Evolutionary conservation across 53 echinoderm and acorn worm species (phyloP).

Genomic region (Antedon mediterranea): DNA sequence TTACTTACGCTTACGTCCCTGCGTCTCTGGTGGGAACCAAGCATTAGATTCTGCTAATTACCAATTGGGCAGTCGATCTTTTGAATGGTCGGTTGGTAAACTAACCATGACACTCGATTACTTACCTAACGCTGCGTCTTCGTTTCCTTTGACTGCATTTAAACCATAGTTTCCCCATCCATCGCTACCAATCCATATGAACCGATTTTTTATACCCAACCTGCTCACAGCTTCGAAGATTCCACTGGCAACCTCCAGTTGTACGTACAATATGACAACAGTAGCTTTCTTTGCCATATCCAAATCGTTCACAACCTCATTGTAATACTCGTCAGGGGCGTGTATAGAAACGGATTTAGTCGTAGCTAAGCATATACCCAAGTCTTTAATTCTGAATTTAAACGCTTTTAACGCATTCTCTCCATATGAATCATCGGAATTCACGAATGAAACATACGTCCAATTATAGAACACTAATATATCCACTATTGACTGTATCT

Average conservation of each 20-base stretch:
- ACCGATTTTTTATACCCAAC: slow-evolving; percentile 30
- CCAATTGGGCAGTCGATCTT: too few relatives aligned
- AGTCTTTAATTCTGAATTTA: slow-evolving; percentile 13
- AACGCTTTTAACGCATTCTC: slow-evolving; percentile 73
- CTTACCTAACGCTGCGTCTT: slow-evolving; percentile 82
- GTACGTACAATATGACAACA: slow-evolving; percentile 80
- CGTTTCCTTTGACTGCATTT: slow-evolving; percentile 33
- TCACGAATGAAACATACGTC: slow-evolving; percentile 80
- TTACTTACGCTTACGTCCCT: too few relatives aligned
- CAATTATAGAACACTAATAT: slow-evolving; percentile 55
- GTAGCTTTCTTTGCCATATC: slow-evolving; percentile 33
- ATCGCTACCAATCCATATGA: slow-evolving; percentile 95
- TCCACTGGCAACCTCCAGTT: slow-evolving; percentile 57
- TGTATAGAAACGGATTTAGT: slow-evolving; percentile 45
- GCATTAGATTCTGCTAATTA: too few relatives aligned
- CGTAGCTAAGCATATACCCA: slow-evolving; percentile 58
- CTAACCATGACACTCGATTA: not conserved
- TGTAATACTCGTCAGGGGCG: slow-evolving; percentile 15
- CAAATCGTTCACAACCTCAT: slow-evolving; percentile 36
- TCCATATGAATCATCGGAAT: slow-evolving; percentile 87
- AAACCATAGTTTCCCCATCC: slow-evolving; percentile 87
- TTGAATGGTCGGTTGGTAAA: too few relatives aligned
- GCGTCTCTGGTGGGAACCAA: too few relatives aligned
- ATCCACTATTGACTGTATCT: slow-evolving; percentile 70
- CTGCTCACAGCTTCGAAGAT: slow-evolving; percentile 43